phyloP scores from a whole-genome alignment of 2,797 vertebrate species.

The Distichodus sexfasciatus region DNA sequence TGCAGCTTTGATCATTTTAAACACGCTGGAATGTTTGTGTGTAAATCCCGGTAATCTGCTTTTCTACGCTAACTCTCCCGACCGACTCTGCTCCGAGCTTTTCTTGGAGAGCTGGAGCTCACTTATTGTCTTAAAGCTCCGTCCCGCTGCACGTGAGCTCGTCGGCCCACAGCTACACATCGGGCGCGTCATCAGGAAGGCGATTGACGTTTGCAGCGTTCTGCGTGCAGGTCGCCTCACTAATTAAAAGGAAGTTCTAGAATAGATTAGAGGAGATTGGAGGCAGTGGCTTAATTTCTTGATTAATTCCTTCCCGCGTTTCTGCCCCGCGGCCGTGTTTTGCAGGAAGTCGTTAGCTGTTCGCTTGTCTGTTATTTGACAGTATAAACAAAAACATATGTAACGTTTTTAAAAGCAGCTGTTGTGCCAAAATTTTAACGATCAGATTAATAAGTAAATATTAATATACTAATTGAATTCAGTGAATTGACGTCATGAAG shows the following conservation, averaged over 20 bases:
- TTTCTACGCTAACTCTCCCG: conserved; percentile 3
- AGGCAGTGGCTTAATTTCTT: conserved; percentile 8
- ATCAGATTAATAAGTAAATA: too few relatives aligned
- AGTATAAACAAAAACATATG: too few relatives aligned
- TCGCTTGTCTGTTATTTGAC: not conserved
- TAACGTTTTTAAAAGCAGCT: too few relatives aligned
- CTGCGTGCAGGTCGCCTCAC: not conserved
- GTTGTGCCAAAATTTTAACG: too few relatives aligned
- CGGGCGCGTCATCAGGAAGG: not conserved
- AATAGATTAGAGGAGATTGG: conserved; percentile 20
- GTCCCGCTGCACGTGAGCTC: not conserved
- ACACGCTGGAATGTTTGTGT: not conserved
- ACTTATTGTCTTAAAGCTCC: not conserved
- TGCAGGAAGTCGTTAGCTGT: conserved; percentile 9
- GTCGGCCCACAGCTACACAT: not conserved
- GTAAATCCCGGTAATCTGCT: conserved; percentile 27
- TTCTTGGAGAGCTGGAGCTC: not conserved
- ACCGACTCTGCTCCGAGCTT: not conserved
- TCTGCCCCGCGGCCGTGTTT: not conserved
- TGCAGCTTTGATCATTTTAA: conserved; percentile 1
- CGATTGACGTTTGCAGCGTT: conserved; percentile 3
- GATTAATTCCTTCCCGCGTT: conserved; percentile 4
- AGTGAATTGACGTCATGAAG: too few relatives aligned
- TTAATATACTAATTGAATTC: too few relatives aligned
- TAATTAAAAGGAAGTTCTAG: conserved; percentile 16